Evolutionary conservation across 1,140 invertebrate genomes (phyloP).

Genomic region (Cotesia vestalis): DNA sequence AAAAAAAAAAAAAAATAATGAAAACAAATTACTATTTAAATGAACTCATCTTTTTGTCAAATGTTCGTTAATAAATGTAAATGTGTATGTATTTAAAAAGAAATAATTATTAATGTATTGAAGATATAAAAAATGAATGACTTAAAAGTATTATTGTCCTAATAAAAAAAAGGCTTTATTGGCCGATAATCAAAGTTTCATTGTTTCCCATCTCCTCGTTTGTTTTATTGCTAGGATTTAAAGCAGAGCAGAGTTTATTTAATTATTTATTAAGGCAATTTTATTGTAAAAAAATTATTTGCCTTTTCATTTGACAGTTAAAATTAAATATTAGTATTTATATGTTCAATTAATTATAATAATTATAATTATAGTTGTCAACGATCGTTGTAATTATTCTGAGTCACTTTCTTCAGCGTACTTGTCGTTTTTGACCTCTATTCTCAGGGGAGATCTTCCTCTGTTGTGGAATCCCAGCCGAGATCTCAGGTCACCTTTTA

Average conservation of each 20-base stretch:
- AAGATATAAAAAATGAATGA: conserved; percentile 39
- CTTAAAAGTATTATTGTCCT: conserved; percentile 59
- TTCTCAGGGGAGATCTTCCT: conserved; percentile 57
- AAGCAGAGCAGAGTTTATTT: no score
- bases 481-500: conserved; percentile 53
- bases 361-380: background rate
- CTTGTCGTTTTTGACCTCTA: conserved; percentile 62
- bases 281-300: no score
- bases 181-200: conserved; percentile 47
- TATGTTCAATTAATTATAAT: background rate
- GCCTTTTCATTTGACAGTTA: no score
- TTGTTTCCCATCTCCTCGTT: no score
- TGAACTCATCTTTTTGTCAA: no score
- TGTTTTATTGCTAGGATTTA: no score
- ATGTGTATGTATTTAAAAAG: conserved; percentile 54
- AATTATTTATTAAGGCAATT: no score
- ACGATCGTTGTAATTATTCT: conserved; percentile 42
- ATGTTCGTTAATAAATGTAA: conserved; percentile 47
- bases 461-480: conserved; percentile 54
- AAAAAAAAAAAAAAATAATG: no score
- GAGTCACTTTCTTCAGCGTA: conserved; percentile 48
- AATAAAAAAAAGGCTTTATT: conserved; percentile 58
- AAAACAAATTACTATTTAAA: no score
- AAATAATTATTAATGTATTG: conserved; percentile 55
- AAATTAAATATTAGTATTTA: no score